Evolutionary conservation across 2,797 vertebrate genomes (phyloP).

Genomic region (Epinephelus awoara): DNA sequence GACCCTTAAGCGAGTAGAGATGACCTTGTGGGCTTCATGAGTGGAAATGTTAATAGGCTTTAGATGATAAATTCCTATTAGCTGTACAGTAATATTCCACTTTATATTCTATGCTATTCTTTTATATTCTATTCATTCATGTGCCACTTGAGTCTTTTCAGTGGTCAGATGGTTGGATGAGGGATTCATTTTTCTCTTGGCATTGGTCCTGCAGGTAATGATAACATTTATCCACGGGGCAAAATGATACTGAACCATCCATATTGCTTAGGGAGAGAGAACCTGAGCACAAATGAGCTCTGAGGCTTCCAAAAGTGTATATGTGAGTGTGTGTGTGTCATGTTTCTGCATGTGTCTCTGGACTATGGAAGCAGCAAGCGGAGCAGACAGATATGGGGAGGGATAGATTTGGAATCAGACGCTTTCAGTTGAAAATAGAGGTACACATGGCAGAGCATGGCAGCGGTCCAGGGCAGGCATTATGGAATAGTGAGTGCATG

Average conservation of each 20-base stretch:
- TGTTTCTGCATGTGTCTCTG: slow-evolving; percentile 4
- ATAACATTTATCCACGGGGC: slow-evolving; percentile 39
- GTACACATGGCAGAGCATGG: slow-evolving; percentile 14
- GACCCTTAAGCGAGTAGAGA: background rate
- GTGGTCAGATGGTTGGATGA: background rate
- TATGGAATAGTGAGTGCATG: slow-evolving; percentile 51
- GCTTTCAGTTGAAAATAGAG: slow-evolving; percentile 39
- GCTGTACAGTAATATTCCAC: background rate
- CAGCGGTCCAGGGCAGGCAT: slow-evolving; percentile 54
- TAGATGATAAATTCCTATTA: background rate
- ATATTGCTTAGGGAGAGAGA: slow-evolving; percentile 17
- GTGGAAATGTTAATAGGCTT: slow-evolving; percentile 19
- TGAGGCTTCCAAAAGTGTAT: slow-evolving; percentile 32
- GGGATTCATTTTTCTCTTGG: slow-evolving; percentile 14
- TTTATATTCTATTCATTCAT: slow-evolving; percentile 1
- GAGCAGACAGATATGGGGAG: slow-evolving; percentile 17
- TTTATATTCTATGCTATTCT: background rate
- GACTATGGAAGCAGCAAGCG: background rate
- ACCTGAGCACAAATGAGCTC: slow-evolving; percentile 37
- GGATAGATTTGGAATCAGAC: slow-evolving; percentile 28
- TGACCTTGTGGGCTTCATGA: slow-evolving; percentile 31
- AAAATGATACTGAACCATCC: slow-evolving; percentile 39
- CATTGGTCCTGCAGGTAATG: slow-evolving; percentile 31
- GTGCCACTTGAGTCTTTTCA: background rate
- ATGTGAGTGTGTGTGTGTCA: slow-evolving; percentile 1